Conservation (phyloP, 1,140 invertebrate genomes). For the Pachyrhynchus sulphureomaculatus region DNA sequence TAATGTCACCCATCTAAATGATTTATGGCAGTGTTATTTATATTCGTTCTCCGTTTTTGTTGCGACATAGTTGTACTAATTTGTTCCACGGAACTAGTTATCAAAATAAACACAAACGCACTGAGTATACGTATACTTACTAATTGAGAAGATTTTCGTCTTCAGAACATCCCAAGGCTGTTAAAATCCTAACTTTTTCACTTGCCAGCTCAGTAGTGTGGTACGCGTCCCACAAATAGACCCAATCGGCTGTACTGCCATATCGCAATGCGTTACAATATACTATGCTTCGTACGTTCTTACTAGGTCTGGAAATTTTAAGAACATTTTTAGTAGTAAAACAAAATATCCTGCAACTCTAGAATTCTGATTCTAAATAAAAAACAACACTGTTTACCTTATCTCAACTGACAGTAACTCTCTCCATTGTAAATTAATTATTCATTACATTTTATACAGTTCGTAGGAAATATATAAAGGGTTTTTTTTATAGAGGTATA, state of each 20-base stretch:
- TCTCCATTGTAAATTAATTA: too few species aligned
- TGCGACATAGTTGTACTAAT: background rate
- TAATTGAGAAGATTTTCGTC: conserved; percentile 47
- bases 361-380: background rate
- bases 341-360: background rate
- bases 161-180: conserved; percentile 59
- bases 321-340: too few species aligned
- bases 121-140: conserved; percentile 43
- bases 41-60: background rate
- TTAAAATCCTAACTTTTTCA: conserved; percentile 59
- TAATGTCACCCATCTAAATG: too few species aligned
- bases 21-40: too few species aligned
- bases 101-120: background rate
- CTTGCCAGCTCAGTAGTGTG: conserved; percentile 52
- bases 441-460: too few species aligned
- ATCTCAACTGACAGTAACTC: too few species aligned
- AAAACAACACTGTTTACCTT: too few species aligned
- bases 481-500: too few species aligned
- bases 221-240: conserved; percentile 57
- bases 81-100: background rate
- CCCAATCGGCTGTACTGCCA: conserved; percentile 47
- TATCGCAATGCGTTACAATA: conserved; percentile 58
- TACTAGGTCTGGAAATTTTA: conserved; percentile 49
- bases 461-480: too few species aligned
- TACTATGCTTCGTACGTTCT: conserved; percentile 59